A percentile compares a stretch with the other conserved stretches of the same genome.
These are phyloP conservation scores for Hydropsyche tenuis DNA, from an alignment of 1,140 invertebrate genomes.

Conservation along the genomic window DNA sequence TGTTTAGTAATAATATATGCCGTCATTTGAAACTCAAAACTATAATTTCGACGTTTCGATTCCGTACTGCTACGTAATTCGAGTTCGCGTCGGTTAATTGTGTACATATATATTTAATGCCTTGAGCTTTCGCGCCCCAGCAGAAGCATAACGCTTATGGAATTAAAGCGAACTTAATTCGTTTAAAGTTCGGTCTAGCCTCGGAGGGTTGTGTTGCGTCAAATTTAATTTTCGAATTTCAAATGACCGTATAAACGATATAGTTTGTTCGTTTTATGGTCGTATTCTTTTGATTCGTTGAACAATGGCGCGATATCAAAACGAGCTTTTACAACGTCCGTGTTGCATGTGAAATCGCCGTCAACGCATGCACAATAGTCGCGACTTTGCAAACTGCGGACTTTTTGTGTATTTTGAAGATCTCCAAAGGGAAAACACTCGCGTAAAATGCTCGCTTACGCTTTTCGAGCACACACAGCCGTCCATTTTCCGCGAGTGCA, in stretches of 20 bases:
- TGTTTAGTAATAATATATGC: conserved; percentile 22
- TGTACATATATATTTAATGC: conserved; percentile 9
- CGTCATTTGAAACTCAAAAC: not conserved
- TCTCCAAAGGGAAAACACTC: conserved; percentile 3
- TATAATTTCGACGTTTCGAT: not conserved
- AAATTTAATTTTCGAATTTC: no score
- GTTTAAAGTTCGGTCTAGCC: not conserved
- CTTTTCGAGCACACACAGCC: no score
- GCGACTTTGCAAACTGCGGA: conserved; percentile 7
- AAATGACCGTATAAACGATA: no score
- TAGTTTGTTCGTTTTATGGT: no score
- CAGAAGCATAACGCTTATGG: not conserved
- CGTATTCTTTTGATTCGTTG: no score
- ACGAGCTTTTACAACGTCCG: not conserved
- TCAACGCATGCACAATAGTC: not conserved
- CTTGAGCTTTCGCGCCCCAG: not conserved
- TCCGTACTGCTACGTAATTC: not conserved
- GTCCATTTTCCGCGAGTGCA: no score
- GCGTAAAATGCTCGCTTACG: not conserved
- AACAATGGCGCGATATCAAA: no score
- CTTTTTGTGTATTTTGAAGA: conserved; percentile 10
- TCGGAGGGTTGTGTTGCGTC: no score
- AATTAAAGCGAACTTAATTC: conserved; percentile 11
- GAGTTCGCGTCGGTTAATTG: conserved; percentile 11
- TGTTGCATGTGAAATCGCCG: conserved; percentile 11